Evolutionary conservation across 2,888 invertebrate species (phyloP).

Genomic region (Ormyrus pomaceus): DNA sequence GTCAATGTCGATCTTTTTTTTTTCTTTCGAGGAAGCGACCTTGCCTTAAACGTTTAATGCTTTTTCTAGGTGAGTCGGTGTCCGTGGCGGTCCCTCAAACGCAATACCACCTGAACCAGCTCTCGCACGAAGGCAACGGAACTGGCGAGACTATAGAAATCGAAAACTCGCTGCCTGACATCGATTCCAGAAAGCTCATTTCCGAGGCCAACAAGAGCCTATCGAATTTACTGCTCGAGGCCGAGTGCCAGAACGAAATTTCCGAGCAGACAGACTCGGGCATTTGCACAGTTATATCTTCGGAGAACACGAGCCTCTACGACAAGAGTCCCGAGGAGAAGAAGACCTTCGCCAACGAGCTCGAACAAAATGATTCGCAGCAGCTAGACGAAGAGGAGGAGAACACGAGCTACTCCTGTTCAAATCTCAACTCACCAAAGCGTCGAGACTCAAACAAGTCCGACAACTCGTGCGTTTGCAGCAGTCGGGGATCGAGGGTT

Average conservation of each 20-base stretch:
- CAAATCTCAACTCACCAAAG: constrained; percentile 70
- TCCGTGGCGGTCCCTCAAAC: constrained; percentile 79
- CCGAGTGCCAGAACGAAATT: constrained; percentile 78
- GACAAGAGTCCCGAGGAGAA: constrained; percentile 74
- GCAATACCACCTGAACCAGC: constrained; percentile 80
- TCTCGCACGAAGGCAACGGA: constrained; percentile 69
- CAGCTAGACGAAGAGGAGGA: constrained; percentile 64
- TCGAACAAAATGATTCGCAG: constrained; percentile 55
- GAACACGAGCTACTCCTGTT: constrained; percentile 72
- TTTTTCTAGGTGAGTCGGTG: constrained; percentile 68
- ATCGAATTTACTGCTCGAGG: constrained; percentile 76
- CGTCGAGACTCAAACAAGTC: constrained; percentile 64
- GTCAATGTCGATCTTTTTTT: not conserved
- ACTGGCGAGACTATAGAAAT: constrained; percentile 64
- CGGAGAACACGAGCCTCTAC: constrained; percentile 82
- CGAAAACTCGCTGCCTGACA: constrained; percentile 71
- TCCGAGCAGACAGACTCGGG: constrained; percentile 83
- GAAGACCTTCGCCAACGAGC: constrained; percentile 69
- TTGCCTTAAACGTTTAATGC: not conserved
- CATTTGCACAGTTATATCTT: constrained; percentile 79
- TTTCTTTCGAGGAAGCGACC: constrained; percentile 58
- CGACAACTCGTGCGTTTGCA: constrained; percentile 70
- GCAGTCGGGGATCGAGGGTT: constrained; percentile 61
- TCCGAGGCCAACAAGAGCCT: constrained; percentile 73
- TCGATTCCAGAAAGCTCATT: constrained; percentile 72